Base-by-base conservation (phyloP, 1,140 invertebrate genomes). In the Drosophila leontia region DNA sequence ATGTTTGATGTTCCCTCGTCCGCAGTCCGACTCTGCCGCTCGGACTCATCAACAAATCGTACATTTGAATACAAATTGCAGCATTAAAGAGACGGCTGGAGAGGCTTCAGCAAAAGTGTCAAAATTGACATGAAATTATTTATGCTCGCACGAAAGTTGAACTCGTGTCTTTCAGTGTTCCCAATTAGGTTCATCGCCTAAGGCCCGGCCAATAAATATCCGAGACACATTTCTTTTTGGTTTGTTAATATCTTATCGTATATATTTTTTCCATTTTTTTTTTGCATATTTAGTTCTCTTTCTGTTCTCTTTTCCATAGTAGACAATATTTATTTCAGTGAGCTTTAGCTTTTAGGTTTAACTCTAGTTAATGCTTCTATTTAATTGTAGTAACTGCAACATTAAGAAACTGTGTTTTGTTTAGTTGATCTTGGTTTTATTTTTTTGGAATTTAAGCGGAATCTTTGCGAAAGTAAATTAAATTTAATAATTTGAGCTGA, bases 41-140 rank as follows among this genome's bases (percentile, higher is more conserved):
- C 8, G 68, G 68, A 87, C 61, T 87, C 83, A 80, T 83, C 80
- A 88, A 84, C 80, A 83, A 87, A 83, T 88, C 84, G 80, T 84
- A 88, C 65, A 88, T 84, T 87, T 88, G 84, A 88, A 87, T 88
- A 87, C 80, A 87, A 83, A 87, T 87, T 87, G 83, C 83, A 80
- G 77, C 77, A 83, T 87, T 87, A 88, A 75, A 79, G 57, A 12
- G 50, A 3, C n/a, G 50, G 48, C 80, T 50, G 57, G 57, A 80
- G 59, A 87, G 70, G 84, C 83, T 78, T 77, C 71, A 77, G 74
- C 83, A 78, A 82, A 87, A 87, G 83, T 87, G 84, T 87, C 77
- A 83, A 83, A 87, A 80, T 62, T 88, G 84, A 87, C 84, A 83
- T 83, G 71, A 80, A 87, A 83, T 87, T 80, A 87, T 87, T 88